Percentiles rank a stretch among this genome's conserved stretches.
These are phyloP conservation scores for Chrysolophus pictus DNA, from an alignment of 2,797 vertebrate species.

Conservation along the genomic window DNA sequence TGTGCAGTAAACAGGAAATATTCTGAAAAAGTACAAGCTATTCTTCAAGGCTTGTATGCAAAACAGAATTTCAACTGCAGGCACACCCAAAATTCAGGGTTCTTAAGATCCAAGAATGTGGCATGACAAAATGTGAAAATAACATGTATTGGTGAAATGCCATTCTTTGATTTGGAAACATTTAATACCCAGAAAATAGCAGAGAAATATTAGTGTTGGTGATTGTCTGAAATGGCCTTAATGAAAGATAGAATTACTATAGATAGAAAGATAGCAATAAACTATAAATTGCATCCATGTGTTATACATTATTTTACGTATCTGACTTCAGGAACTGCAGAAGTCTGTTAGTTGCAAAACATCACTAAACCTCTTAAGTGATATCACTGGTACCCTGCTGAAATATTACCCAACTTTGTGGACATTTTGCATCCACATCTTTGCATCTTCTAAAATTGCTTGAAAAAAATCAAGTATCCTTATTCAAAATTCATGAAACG, in stretches of 20 bases:
- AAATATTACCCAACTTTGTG: background rate
- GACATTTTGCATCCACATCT: background rate
- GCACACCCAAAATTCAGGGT: background rate
- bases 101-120: background rate
- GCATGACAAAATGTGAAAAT: background rate
- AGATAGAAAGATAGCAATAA: background rate
- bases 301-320: background rate
- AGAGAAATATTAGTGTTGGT: background rate
- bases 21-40: background rate
- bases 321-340: background rate
- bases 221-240: background rate
- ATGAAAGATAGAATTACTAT: background rate
- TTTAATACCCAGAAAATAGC: background rate
- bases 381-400: background rate
- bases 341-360: background rate
- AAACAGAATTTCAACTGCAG: background rate
- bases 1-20: background rate
- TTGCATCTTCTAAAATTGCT: background rate
- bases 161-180: background rate
- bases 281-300: background rate
- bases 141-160: background rate
- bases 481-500: slow-evolving; percentile 11
- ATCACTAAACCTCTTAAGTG: background rate
- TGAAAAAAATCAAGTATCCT: background rate
- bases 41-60: background rate